Base-by-base conservation (phyloP, 2,888 invertebrate species). In the Conus canariensis region DNA sequence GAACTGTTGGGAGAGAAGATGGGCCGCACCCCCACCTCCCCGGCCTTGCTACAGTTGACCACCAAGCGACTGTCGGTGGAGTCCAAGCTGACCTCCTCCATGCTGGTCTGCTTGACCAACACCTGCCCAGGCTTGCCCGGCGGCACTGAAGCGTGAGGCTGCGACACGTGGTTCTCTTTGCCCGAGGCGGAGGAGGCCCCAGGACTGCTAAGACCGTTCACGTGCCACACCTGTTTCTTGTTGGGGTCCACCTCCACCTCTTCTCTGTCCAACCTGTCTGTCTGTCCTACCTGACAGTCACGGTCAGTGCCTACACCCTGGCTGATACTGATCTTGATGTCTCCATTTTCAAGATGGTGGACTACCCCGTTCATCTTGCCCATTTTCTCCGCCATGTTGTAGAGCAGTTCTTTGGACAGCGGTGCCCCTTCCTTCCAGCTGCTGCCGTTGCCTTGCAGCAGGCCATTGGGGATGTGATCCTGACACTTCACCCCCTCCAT, bases 1-100 rank as follows among this genome's bases (percentile, higher is more conserved):
- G 94, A 93, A 86, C 92, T 90, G 90, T 94, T n/a, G 94, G 94
- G 93, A 10, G 94, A 90, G 56, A 91, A 87, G 14, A 74, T 70
- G n/a, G 89, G 89, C 25, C 85, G 58, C 56, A 80, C 87, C 25
- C 56, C 70, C 4, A 60, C 19, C 30, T 89, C 89, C n/a, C 89
- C 83, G 19, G 74, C 25, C 22, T 74, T 89, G 59, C 25, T 14
- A 19, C 77, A 85, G 67, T 85, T 89, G 25, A 74, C 70, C 85
- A 89, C 45, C n/a, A 85, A n/a, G n/a, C 45, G 85, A 85, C 85
- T 77, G 74, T 89, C 89, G 1, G 89, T 30, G 59, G 89, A 85
- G 77, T 89, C 89, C 74, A 89, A n/a, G 85, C 89, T 89, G 59
- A 74, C 89, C 67, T 89, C 89, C 16, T 85, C 89, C 85, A 89